Evolutionary conservation across 2,888 invertebrate genomes (phyloP), one percentile per base, ranked within the genome.

Genomic region (Empis livida): DNA sequence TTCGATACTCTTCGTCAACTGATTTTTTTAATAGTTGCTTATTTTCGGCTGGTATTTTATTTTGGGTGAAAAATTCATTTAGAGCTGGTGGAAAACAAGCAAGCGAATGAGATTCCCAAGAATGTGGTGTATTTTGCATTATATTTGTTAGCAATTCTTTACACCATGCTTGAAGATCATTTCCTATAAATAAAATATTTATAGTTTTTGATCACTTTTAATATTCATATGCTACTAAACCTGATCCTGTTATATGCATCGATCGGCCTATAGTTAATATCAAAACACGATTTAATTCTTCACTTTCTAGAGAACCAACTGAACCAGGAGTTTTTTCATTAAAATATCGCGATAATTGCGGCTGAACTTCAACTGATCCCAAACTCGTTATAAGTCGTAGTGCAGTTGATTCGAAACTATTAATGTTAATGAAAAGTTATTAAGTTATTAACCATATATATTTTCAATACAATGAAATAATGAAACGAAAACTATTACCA

Each of bases 1-100:
- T 95, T 53, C 93, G 77, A 62, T 94, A 95, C 62, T 96, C 96
- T 61, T 94, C 92, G 59, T 94, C 93, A 0, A 94, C 92, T 0
- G 89, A 87, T 70, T 90, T 90, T 68, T 91, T 93, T 1, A 95
- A 71, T 53, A 88, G 79, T 59, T 87, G 87, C 61, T 94, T 94
- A 64, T 93, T 92, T 64, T 94, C 94, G 61, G 85, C 82, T 0
- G 84, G 81, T 2, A 85, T 82, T 51, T 80, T 82, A 62, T 88
- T 89, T 69, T 84, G 82, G 45, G 86, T 78, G 65, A 93, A 95
- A 64, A 94, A 95, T 59, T 93, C 93, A 43, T 85, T 82, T 5
- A 95, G 73, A 8, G 87, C 84, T 0, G 84, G 80, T 1, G 96
- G 96, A 64, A 96, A 95, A 62, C 92, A 92, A 54, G 87, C 83